Base-by-base conservation (phyloP, 2,113 vertebrate species). In the Hippocampus guttulatus region DNA sequence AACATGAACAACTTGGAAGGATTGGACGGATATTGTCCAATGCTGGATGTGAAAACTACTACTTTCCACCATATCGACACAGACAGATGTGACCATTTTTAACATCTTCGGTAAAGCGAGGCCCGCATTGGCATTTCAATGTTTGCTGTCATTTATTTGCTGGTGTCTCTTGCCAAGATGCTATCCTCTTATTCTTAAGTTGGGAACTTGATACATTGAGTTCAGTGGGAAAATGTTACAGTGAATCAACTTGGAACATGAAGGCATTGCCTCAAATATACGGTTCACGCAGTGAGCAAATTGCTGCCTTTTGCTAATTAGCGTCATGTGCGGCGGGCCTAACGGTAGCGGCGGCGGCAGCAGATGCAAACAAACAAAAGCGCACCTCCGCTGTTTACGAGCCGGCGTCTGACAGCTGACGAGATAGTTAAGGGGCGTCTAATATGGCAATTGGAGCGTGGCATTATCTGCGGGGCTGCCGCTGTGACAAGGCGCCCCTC, bases 361-460 rank as follows among this genome's bases (percentile, higher is more conserved):
- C 83, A 69, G 76, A 82, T 61, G 71, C 75, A 79, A 82, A 86
- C 77, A 89, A 89, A 87, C 80, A 84, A 89, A 89, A 84, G 87
- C 74, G 83, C 80, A 83, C 82, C 79, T 78, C 74, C 69, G 74
- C 81, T 89, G 82, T 92, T 92, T 89, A 87, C 76, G 79, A 80
- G 85, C 76, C 5, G 66, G 79, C 72, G 68, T 55, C 69, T 88
- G 88, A 91, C 90, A 88, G 88, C 88, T 90, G 82, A 90, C 78
- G 80, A 91, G 87, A 90, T 85, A 87, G 86, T 94, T 93, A 93
- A 93, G 91, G 92, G 93, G 82, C 82, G 85, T 92, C 82, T 92
- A 93, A 93, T 92, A 91, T 83, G 91, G 89, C 86, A 92, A 93
- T 91, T 90, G 92, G 91, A 93, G 92, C 91, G 71, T 84, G 84